Base-by-base conservation (phyloP, 1,140 invertebrate genomes). In the Platyura marginata region DNA sequence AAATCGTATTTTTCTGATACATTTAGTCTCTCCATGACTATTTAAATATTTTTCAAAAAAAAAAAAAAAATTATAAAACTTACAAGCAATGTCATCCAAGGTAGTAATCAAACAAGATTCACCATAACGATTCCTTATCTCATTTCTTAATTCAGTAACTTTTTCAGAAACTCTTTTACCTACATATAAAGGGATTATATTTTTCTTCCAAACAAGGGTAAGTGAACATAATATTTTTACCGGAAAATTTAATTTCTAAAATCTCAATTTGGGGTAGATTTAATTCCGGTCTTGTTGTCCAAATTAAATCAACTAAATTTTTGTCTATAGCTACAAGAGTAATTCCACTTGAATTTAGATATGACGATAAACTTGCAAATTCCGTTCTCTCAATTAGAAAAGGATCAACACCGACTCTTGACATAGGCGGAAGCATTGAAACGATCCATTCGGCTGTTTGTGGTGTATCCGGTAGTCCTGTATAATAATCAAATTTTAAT, bases 31-130 rank as follows among this genome's bases (percentile, higher is more conserved):
- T 21, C 3, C 15, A 41, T 8, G 18, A 69, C 19, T 16, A 20
- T 38, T 16, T 38, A n/a, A n/a, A n/a, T n/a, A n/a, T n/a, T n/a
- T n/a, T n/a, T n/a, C n/a, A n/a, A n/a, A n/a, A n/a, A n/a, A n/a
- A n/a, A n/a, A n/a, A n/a, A n/a, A n/a, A n/a, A n/a, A n/a, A n/a
- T n/a, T 9, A 18, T 42, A 20, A 38, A 18, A 29, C 70, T 68
- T 56, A 80, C 79, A 93, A 1, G 89, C 89, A 15, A 89, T 73
- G 61, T 91, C 85, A 60, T 92, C 88, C n/a, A 94, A 55, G 10
- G 80, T 80, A 1, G 83, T 81, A 2, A 93, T 53, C 15, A 93
- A 67, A 5, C 90, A 57, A 13, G 72, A 57, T 1, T 71, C 63
- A 1, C 68, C 75, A 32, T 70, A 67, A 48, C 77, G 75, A 45